Evolutionary conservation across 2,888 invertebrate species (phyloP).

Genomic region (Nymphalis urticae): DNA sequence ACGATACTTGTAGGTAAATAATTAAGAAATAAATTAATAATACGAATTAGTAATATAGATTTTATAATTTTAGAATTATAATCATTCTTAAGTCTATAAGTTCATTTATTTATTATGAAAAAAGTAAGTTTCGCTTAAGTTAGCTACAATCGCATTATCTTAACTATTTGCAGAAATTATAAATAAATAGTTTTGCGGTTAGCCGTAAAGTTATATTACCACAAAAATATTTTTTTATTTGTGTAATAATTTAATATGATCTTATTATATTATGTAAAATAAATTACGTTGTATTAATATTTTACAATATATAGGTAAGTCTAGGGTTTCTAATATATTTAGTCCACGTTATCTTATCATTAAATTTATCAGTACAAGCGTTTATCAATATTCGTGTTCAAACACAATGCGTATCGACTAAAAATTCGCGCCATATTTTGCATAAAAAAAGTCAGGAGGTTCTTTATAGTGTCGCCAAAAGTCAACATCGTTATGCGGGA

Average conservation of each 20-base stretch:
- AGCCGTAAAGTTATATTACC: conserved; percentile 20
- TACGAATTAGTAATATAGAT: no score
- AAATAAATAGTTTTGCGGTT: conserved; percentile 29
- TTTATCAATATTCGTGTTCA: conserved; percentile 1
- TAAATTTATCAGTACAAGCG: background rate
- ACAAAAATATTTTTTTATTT: conserved; percentile 8
- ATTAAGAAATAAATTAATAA: no score
- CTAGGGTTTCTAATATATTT: background rate
- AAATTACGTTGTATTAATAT: no score
- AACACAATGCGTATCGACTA: background rate
- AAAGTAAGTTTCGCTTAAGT: background rate
- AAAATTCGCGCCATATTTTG: conserved; percentile 8
- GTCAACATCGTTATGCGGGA: conserved; percentile 61
- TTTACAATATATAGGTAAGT: background rate
- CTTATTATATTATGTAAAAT: no score
- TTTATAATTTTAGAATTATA: no score
- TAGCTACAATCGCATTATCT: conserved; percentile 10
- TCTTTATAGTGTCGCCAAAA: conserved; percentile 54
- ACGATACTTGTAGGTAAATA: no score
- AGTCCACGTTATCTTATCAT: conserved; percentile 4
- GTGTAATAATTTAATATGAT: background rate
- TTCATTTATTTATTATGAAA: conserved; percentile 2
- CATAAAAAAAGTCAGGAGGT: conserved; percentile 26
- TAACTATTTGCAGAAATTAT: conserved; percentile 29
- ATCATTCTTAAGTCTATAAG: background rate